Evolutionary conservation across 64 coral and sea anemone genomes (phyloP).

Genomic region (Montipora foliosa): DNA sequence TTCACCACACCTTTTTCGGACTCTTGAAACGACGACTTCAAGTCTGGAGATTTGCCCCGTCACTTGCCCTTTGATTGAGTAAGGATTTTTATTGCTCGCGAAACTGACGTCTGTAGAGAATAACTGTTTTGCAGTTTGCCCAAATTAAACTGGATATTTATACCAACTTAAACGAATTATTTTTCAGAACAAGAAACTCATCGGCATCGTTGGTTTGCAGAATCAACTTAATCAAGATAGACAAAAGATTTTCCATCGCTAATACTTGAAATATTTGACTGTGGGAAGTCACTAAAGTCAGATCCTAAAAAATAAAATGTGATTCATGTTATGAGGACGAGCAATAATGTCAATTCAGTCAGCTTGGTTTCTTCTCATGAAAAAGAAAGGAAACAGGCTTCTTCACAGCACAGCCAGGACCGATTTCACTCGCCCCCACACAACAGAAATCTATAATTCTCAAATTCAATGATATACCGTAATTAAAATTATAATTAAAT

Average conservation of each 20-base stretch:
- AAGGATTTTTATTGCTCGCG: neutral
- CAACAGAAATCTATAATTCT: neutral
- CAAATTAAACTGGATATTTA: neutral
- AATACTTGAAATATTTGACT: neutral
- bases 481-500: constrained; percentile 46
- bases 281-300: neutral
- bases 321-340: neutral
- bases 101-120: neutral
- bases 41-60: constrained; percentile 18
- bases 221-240: neutral
- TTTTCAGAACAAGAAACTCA: neutral
- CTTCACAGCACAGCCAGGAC: too few relatives aligned
- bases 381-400: neutral
- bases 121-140: neutral
- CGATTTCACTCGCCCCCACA: neutral
- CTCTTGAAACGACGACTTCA: constrained; percentile 4
- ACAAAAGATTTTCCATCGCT: neutral
- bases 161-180: neutral
- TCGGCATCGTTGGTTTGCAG: neutral
- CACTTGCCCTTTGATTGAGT: constrained; percentile 2
- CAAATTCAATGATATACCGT: neutral
- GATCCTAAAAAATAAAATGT: neutral
- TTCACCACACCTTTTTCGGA: neutral
- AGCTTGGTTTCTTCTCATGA: neutral
- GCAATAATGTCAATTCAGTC: neutral